A percentile compares a stretch with the other conserved stretches of the same genome.
Conservation (phyloP, 2,797 vertebrate genomes). For the Harpagifer antarcticus region DNA sequence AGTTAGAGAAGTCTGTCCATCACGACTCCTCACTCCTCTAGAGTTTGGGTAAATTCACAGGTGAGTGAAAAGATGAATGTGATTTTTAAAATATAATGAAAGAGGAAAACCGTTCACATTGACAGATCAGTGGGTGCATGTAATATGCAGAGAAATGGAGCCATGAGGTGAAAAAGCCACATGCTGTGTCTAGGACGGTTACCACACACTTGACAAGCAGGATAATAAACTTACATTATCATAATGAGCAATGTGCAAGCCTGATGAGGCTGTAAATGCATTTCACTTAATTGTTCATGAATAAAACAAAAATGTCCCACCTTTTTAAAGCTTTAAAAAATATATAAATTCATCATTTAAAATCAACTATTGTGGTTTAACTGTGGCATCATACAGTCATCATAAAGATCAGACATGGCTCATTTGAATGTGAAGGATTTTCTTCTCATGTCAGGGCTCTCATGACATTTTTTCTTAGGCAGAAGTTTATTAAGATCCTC, state of each 20-base stretch:
- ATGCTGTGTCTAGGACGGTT: constrained; percentile 11
- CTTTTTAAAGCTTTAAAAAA: constrained; percentile 12
- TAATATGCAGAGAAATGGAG: constrained; percentile 18
- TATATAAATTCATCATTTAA: not conserved
- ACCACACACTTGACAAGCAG: constrained; percentile 20
- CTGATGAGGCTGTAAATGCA: constrained; percentile 40
- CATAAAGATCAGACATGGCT: not conserved
- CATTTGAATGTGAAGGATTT: constrained; percentile 24
- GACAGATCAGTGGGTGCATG: constrained; percentile 22
- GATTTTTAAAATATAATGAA: constrained; percentile 39
- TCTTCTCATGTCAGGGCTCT: constrained; percentile 25
- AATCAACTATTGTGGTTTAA: constrained; percentile 3
- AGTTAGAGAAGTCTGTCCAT: constrained; percentile 30
- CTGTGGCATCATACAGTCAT: not conserved
- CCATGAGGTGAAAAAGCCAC: constrained; percentile 1
- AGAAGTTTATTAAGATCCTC: constrained; percentile 55
- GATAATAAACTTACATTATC: constrained; percentile 33
- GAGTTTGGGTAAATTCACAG: constrained; percentile 34
- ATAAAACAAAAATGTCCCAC: not conserved
- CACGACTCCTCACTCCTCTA: constrained; percentile 19
- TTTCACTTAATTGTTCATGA: constrained; percentile 28
- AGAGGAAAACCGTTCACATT: constrained; percentile 29
- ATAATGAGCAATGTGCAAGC: constrained; percentile 29
- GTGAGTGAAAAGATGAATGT: constrained; percentile 26
- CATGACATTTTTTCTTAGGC: constrained; percentile 16